Conservation (phyloP, 37 sponge, comb jelly and placozoan species). For the Chondrilla cf. caribensis region DNA sequence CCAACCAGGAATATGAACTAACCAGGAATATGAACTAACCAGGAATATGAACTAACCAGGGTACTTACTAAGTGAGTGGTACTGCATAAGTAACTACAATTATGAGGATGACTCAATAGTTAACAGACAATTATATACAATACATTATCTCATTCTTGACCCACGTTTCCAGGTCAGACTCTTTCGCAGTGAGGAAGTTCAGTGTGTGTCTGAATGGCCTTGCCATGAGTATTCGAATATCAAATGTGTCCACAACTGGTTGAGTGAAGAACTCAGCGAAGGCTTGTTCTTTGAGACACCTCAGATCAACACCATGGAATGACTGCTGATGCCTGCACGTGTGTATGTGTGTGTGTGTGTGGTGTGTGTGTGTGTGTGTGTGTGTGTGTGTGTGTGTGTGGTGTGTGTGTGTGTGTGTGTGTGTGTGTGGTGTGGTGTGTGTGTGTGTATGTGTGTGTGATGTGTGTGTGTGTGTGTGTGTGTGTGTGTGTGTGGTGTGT, state of each 20-base stretch:
- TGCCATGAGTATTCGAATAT: conserved; percentile 81
- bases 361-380: conserved; percentile 16
- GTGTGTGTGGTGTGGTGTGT: not conserved
- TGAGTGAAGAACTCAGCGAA: conserved; percentile 92
- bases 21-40: too few species aligned
- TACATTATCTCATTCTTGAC: too few species aligned
- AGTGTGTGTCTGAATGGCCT: conserved; percentile 76
- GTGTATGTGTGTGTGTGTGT: not conserved
- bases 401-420: not conserved
- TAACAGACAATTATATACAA: too few species aligned
- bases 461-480: too few species aligned
- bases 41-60: too few species aligned
- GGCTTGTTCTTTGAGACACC: conserved; percentile 61
- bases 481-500: conserved; percentile 17
- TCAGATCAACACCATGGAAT: conserved; percentile 91
- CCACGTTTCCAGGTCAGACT: conserved; percentile 77
- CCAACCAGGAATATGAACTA: too few species aligned
- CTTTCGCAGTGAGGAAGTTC: conserved; percentile 77
- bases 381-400: not conserved
- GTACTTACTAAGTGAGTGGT: too few species aligned
- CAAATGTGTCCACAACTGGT: conserved; percentile 95
- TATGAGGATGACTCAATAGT: too few species aligned
- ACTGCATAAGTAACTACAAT: too few species aligned
- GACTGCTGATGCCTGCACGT: conserved; percentile 73
- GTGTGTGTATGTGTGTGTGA: too few species aligned